Base-by-base conservation (phyloP, 2,113 vertebrate species). In the Gambusia affinis region DNA sequence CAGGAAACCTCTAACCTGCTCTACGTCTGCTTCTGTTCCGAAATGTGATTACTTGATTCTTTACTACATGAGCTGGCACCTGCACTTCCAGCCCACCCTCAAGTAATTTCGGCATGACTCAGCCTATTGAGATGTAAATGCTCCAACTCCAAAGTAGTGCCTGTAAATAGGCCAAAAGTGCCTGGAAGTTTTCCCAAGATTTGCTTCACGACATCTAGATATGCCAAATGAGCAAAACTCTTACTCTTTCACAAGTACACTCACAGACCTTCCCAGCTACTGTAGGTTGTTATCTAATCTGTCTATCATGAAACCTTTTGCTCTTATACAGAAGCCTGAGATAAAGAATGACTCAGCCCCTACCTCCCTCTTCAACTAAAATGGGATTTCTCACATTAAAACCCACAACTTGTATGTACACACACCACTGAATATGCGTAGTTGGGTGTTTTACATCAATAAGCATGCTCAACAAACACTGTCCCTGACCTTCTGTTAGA, bases 61-160 rank as follows among this genome's bases (percentile, higher is more conserved):
- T 81, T 68, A 82, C 73, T 75, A 73, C 70, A 29, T 12, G 4
- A 79, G 44, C 70, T 65, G 60, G 73, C 78, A 70, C 12, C 66
- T 82, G 61, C 70, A 62, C 70, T 82, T 51, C 62, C 61, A 75
- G 68, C 83, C 64, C n/a, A 63, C 54, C 78, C 68, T 64, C 64
- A 80, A 75, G 76, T 86, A 51, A 79, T 80, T 72, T 81, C 74
- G 70, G 44, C 74, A 69, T 57, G 51, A 71, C 67, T 65, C 14
- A 3, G 70, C 37, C 64, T 79, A 82, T 80, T 84, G 76, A 86
- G 87, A 93, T 90, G 86, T 75, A 73, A 85, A 92, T 88, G 60
- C 76, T 4, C 47, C 37, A 33, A 37, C 17, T 71, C 39, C 47
- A 42, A 66, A 78, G 76, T 70, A 75, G 51, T 61, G 82, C 67